These are phyloP conservation scores for Melipona beecheii DNA, from an alignment of 2,888 invertebrate species.

Conservation along the genomic window DNA sequence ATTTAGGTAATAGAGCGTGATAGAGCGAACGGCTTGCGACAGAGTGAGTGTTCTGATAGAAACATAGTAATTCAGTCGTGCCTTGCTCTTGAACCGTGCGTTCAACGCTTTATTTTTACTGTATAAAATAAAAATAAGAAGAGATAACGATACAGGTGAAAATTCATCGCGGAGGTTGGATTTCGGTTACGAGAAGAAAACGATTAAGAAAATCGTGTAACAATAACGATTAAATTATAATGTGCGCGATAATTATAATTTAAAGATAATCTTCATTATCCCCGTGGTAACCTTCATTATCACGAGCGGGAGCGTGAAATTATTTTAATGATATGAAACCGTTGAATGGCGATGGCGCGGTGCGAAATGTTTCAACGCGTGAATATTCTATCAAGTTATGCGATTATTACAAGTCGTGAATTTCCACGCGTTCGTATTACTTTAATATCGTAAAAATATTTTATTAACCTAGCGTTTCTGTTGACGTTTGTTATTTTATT, in stretches of 20 bases:
- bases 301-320: not conserved
- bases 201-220: not conserved
- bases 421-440: not conserved
- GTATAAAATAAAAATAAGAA: not conserved
- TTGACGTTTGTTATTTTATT: too few relatives aligned
- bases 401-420: not conserved
- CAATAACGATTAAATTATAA: not conserved
- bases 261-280: not conserved
- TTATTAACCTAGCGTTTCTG: not conserved
- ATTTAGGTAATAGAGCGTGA: slow-evolving; percentile 41
- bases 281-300: not conserved
- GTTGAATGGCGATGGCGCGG: not conserved
- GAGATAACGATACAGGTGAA: not conserved
- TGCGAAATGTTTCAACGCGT: not conserved
- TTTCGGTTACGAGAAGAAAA: not conserved
- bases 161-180: not conserved
- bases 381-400: not conserved
- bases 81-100: not conserved
- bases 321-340: slow-evolving; percentile 1
- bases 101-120: not conserved
- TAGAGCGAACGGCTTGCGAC: slow-evolving; percentile 21
- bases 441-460: not conserved
- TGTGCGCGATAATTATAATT: not conserved
- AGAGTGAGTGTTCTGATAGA: not conserved
- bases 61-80: slow-evolving; percentile 6